Conservation (phyloP, 2,113 vertebrate species). For the Pycnonotus jocosus region DNA sequence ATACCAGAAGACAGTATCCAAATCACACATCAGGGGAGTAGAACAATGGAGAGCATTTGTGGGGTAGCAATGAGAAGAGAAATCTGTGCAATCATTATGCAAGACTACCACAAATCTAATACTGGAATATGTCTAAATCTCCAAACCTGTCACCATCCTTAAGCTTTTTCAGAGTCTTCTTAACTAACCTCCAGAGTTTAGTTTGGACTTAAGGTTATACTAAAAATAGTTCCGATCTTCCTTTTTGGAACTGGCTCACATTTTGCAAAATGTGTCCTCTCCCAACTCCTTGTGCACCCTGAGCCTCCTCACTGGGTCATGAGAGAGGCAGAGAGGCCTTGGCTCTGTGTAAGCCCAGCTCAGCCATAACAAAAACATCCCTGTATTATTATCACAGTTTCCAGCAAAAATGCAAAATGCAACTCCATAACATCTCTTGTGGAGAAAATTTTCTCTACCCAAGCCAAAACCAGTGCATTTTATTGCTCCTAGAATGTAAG, state of each 20-base stretch:
- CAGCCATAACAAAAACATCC: rapidly evolving
- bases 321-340: not conserved
- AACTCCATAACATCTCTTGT: rapidly evolving
- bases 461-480: not conserved
- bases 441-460: not conserved
- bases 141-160: not conserved
- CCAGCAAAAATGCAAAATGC: not conserved
- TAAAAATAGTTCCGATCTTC: not conserved
- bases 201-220: not conserved
- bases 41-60: not conserved
- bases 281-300: rapidly evolving
- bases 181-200: not conserved
- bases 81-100: not conserved
- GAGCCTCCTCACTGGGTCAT: rapidly evolving
- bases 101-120: not conserved
- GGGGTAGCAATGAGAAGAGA: not conserved
- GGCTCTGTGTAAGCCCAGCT: rapidly evolving
- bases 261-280: not conserved
- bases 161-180: not conserved
- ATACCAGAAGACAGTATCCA: not conserved
- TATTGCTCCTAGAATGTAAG: not conserved
- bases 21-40: not conserved
- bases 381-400: not conserved
- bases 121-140: not conserved
- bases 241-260: rapidly evolving